Base-by-base conservation (phyloP, 2,797 vertebrate species). In the Acropternis orthonyx region DNA sequence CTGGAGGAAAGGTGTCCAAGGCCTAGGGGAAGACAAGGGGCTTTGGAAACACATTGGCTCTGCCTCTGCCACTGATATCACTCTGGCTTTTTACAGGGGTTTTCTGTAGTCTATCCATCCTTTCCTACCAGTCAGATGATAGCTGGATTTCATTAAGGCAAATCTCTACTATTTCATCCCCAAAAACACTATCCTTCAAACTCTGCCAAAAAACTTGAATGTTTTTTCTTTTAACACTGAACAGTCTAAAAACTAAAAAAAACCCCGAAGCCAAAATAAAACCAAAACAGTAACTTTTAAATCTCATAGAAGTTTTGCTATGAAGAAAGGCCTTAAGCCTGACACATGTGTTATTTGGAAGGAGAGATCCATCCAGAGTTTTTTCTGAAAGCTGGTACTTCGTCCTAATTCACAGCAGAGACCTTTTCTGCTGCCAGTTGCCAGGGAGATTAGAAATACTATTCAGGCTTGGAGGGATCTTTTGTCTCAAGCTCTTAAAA, bases 401-500 rank as follows among this genome's bases (percentile, higher is more conserved):
- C 14, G 21, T 54, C 93, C 93, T 84, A 90, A 93, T 92, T 95
- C 85, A 90, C 55, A 84, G 92, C 36, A 81, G 88, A 93, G 90
- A 77, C 77, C 93, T 95, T 28, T 88, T 14, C 85, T 88, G 73
- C 55, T 86, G 92, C 93, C 92, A 94, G 96, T 97, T 97, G 74
- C 93, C 90, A 88, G 63, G 96, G 96, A 95, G 95, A 97, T 94
- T 74, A 85, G 90, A 92, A 95, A 94, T 82, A 92, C 94, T 85
- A 66, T 95, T 96, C 93, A 97, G 89, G 90, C 94, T 96, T 82
- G 90, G 95, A 97, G 32, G n/a, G 71, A 82, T 79, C 96, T 92
- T 97, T 97, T 96, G 95, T 97, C 92, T 97, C 83, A 93, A 94
- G 79, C 76, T 89, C 91, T 91, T 82, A 85, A 92, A 94, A 94